phyloP scores from a whole-genome alignment of 2,888 invertebrate species.

The Drosophila pegasa region DNA sequence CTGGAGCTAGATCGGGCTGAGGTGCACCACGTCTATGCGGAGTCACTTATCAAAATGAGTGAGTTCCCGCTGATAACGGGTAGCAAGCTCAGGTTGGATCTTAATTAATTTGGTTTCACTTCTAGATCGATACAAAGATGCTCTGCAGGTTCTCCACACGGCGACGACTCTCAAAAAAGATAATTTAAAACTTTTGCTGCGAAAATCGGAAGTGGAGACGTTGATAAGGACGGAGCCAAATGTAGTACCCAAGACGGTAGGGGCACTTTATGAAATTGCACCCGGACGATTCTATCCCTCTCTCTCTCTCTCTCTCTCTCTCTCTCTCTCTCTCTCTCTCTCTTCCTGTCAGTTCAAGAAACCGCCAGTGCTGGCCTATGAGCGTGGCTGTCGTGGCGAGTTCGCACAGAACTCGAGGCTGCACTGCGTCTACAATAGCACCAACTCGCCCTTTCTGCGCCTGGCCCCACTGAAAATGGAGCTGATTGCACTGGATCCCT shows the following conservation, averaged over 20 bases:
- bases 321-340: neutral
- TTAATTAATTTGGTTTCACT: neutral
- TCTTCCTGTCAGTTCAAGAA: slow-evolving; percentile 10
- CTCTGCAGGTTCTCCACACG: slow-evolving; percentile 55
- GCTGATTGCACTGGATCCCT: slow-evolving; percentile 73
- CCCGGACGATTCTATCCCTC: neutral
- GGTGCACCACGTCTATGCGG: slow-evolving; percentile 70
- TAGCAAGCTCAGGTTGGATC: neutral
- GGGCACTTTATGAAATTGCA: slow-evolving; percentile 5
- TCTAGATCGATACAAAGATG: slow-evolving; percentile 59
- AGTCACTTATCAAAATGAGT: slow-evolving; percentile 74
- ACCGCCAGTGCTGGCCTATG: slow-evolving; percentile 19
- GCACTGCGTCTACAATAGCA: slow-evolving; percentile 79
- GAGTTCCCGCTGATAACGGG: slow-evolving; percentile 37
- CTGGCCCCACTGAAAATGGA: slow-evolving; percentile 83
- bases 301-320: neutral
- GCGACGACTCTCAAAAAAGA: slow-evolving; percentile 49
- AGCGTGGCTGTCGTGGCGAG: slow-evolving; percentile 76
- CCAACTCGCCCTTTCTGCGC: slow-evolving; percentile 68
- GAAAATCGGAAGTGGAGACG: slow-evolving; percentile 62
- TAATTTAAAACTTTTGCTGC: slow-evolving; percentile 56
- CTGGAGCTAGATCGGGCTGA: slow-evolving; percentile 41
- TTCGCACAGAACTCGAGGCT: slow-evolving; percentile 52
- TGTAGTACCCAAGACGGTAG: slow-evolving; percentile 31
- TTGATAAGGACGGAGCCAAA: slow-evolving; percentile 56